phyloP scores from a whole-genome alignment of 2,797 vertebrate genomes.

The Echiichthys vipera region DNA sequence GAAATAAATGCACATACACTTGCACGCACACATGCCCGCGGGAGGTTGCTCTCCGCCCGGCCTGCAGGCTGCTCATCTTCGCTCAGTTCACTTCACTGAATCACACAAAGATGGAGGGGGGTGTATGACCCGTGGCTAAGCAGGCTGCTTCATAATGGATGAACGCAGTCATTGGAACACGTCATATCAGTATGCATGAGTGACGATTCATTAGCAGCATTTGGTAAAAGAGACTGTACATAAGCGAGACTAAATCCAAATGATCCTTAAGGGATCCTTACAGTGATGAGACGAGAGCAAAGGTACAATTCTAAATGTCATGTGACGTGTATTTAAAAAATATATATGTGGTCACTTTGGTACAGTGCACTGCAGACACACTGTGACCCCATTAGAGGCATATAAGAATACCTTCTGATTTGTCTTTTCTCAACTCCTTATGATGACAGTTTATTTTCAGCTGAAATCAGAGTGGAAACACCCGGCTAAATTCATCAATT shows the following conservation, averaged over 20 bases:
- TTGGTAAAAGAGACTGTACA: slow-evolving; percentile 11
- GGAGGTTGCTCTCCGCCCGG: slow-evolving; percentile 28
- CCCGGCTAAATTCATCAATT: not conserved
- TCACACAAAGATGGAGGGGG: slow-evolving; percentile 51
- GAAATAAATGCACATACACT: slow-evolving; percentile 18
- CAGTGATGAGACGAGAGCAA: not conserved
- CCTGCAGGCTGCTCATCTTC: slow-evolving; percentile 66
- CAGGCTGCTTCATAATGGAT: slow-evolving; percentile 74
- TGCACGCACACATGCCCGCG: slow-evolving; percentile 10
- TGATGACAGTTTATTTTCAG: not conserved
- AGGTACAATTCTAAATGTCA: not conserved
- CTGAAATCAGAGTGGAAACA: not conserved
- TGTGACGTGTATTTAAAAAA: not conserved
- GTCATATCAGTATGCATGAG: slow-evolving; percentile 54
- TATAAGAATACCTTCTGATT: not conserved
- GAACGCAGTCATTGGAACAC: slow-evolving; percentile 56
- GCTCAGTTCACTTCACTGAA: slow-evolving; percentile 69
- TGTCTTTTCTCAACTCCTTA: not conserved
- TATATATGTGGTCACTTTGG: not conserved
- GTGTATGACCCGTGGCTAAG: slow-evolving; percentile 60
- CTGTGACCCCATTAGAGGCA: not conserved
- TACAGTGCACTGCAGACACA: not conserved
- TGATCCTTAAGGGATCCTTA: slow-evolving; percentile 7
- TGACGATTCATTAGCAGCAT: slow-evolving; percentile 32
- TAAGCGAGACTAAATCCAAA: not conserved